Conservation (phyloP, 2,888 invertebrate species). For the Vanessa cardui region DNA sequence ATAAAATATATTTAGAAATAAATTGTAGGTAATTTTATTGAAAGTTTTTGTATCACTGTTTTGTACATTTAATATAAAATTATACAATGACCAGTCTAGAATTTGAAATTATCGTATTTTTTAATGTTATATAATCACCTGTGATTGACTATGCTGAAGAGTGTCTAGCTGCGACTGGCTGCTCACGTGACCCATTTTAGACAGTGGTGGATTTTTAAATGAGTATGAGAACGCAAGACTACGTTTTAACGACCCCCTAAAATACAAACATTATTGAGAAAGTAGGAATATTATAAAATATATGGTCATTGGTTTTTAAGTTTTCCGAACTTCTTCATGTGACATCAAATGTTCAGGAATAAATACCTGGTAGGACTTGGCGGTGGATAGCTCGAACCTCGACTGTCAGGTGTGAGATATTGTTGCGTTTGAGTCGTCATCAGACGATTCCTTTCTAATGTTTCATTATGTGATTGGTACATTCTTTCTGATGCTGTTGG, state of each 20-base stretch:
- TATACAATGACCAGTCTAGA: too few relatives aligned
- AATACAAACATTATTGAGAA: conserved; percentile 32
- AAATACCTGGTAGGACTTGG: conserved; percentile 85
- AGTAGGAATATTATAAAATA: background rate
- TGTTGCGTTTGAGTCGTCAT: conserved; percentile 54
- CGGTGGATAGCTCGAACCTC: conserved; percentile 92
- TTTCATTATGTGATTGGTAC: conserved; percentile 66
- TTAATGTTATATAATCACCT: background rate
- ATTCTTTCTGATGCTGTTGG: conserved; percentile 65
- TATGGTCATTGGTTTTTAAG: background rate
- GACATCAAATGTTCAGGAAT: too few relatives aligned
- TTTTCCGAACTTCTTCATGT: background rate
- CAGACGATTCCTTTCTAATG: conserved; percentile 65
- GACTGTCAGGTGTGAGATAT: conserved; percentile 78
- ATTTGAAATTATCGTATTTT: too few relatives aligned
- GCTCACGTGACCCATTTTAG: conserved; percentile 89
- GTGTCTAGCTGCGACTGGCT: conserved; percentile 57
- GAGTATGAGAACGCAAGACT: conserved; percentile 88
- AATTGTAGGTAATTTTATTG: too few relatives aligned
- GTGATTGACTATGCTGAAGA: conserved; percentile 36
- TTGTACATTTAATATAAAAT: too few relatives aligned
- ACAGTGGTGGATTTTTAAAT: conserved; percentile 90
- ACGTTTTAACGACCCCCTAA: conserved; percentile 84
- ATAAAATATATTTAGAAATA: too few relatives aligned
- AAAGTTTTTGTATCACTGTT: too few relatives aligned